Evolutionary conservation across 1,140 invertebrate genomes (phyloP), one percentile per base, ranked within the genome.

Genomic region (Adoxophyes honmai): DNA sequence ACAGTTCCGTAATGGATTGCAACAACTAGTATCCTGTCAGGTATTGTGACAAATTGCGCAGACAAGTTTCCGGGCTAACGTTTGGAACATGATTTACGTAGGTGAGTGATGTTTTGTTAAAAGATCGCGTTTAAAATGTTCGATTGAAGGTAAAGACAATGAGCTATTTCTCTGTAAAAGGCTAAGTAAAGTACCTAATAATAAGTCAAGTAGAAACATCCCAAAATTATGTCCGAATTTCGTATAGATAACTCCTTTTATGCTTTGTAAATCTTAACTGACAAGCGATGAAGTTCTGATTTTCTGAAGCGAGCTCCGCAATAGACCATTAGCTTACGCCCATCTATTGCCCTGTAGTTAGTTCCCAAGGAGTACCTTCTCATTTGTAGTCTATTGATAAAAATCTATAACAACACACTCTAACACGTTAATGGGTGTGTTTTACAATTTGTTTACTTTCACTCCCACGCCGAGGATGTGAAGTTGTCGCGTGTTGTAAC

Each of bases 401-500:
- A 48, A 33, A 28, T 33, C 39, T 9, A 48, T 21, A 48, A 42
- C 18, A 39, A 39, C 5, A 9, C 39, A 48, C 42, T 48, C 18
- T 21, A 48, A 57, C 59, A 62, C 64, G 57, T 39, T 59, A 69
- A 73, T 68, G 36, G 61, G 9, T 54, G 52, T 59, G 18, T 70
- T 68, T 52, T 69, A 64, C 65, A 74, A 80, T 80, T 78, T 81
- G 62, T 80, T 75, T 76, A 79, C 81, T 85, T 85, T 85, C 81
- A 78, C 81, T 48, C 70, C 51, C 52, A 37, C 18, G 21, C 36
- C 16, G 61, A 70, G 67, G 55, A 62, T 70, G 68, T 66, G 57
- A 70, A 64, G 52, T 52, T 63, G 61, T 55, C 59, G 53, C 53
- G 52, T 58, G 34, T 62, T 48, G 52, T 57, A 60, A 57, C 68